These are phyloP conservation scores for Silurus meridionalis DNA, from an alignment of 2,113 vertebrate genomes.

Conservation along the genomic window DNA sequence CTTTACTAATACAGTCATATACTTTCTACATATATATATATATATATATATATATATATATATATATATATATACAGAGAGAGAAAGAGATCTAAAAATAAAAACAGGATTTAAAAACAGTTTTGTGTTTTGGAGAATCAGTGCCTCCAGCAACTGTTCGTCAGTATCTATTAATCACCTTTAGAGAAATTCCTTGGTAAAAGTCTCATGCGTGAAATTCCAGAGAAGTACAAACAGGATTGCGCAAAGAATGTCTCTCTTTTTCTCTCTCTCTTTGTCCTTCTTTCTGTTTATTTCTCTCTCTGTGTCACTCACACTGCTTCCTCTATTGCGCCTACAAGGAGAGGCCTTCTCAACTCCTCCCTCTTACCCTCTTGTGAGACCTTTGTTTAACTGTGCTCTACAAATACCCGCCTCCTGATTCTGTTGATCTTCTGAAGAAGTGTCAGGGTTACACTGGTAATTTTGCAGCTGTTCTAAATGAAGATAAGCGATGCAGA, in stretches of 20 bases:
- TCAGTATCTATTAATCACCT: conserved; percentile 24
- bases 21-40: too few relatives aligned
- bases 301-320: background rate
- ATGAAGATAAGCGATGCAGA: background rate
- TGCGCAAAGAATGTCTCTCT: conserved; percentile 17
- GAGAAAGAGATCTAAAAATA: too few relatives aligned
- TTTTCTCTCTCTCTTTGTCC: background rate
- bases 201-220: conserved; percentile 58
- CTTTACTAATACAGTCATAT: background rate
- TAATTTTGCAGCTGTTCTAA: conserved; percentile 12
- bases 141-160: background rate
- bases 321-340: background rate
- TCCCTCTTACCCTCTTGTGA: background rate
- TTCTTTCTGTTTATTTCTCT: background rate
- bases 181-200: conserved; percentile 64
- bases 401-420: background rate
- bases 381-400: conserved; percentile 6
- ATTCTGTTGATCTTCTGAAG: background rate
- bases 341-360: background rate
- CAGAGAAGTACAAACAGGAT: conserved; percentile 53
- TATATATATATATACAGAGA: too few relatives aligned
- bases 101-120: too few relatives aligned
- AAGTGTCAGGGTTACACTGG: background rate
- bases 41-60: too few relatives aligned
- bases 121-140: background rate